phyloP scores from a whole-genome alignment of 2,113 vertebrate genomes.

The Danio rerio region DNA sequence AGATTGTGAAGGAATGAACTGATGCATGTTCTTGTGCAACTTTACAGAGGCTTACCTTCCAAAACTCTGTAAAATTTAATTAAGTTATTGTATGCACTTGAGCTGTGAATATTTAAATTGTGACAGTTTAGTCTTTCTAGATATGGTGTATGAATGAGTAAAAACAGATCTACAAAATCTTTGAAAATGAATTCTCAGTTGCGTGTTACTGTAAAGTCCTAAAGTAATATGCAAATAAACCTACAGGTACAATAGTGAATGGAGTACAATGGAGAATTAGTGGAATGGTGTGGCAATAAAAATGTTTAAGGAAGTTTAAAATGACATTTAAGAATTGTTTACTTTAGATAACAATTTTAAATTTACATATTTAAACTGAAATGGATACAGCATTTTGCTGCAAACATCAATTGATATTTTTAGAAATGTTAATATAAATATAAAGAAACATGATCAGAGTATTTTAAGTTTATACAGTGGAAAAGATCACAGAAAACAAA shows the following conservation, averaged over 20 bases:
- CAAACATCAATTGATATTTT: not conserved
- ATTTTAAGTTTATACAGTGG: not conserved
- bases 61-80: not conserved
- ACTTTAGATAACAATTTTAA: not conserved
- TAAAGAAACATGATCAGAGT: not conserved
- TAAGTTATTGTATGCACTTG: not conserved
- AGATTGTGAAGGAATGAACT: not conserved
- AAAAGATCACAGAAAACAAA: not conserved
- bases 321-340: not conserved
- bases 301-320: not conserved
- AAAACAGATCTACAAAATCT: not conserved
- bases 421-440: not conserved
- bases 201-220: not conserved
- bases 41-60: too few relatives aligned
- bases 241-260: too few relatives aligned
- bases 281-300: not conserved
- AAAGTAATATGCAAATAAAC: not conserved
- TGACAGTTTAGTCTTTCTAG: not conserved
- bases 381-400: not conserved
- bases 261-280: too few relatives aligned
- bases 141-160: not conserved
- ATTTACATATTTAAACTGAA: not conserved
- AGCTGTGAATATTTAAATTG: not conserved
- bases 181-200: not conserved
- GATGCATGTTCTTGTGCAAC: not conserved